Evolutionary conservation across 2,113 vertebrate genomes (phyloP).

Genomic region (Pteruthius melanotis): DNA sequence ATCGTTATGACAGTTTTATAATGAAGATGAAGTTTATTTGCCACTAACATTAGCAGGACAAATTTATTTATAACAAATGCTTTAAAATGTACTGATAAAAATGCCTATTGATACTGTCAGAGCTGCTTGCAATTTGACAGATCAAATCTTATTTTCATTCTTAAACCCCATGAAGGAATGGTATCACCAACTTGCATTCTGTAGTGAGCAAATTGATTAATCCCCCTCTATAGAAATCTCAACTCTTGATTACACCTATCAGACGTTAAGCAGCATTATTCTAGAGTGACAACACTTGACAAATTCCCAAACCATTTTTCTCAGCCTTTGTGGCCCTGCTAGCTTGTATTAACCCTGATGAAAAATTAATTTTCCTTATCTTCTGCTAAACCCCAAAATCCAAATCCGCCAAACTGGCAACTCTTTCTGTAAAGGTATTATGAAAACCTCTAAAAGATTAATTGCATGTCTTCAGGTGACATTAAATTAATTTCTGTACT

Average conservation of each 20-base stretch:
- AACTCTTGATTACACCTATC: slow-evolving; percentile 91
- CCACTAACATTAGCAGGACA: slow-evolving; percentile 72
- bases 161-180: slow-evolving; percentile 74
- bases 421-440: slow-evolving; percentile 98
- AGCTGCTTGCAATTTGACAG: slow-evolving; percentile 84
- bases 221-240: slow-evolving; percentile 92
- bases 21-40: slow-evolving; percentile 65
- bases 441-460: slow-evolving; percentile 91
- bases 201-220: slow-evolving; percentile 93
- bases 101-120: slow-evolving; percentile 70
- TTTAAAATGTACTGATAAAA: slow-evolving; percentile 73
- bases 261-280: slow-evolving; percentile 93
- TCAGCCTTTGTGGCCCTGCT: slow-evolving; percentile 87
- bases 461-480: slow-evolving; percentile 94
- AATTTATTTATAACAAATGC: slow-evolving; percentile 76
- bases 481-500: slow-evolving; percentile 90
- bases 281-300: slow-evolving; percentile 90
- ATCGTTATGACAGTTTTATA: slow-evolving; percentile 40
- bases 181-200: slow-evolving; percentile 83
- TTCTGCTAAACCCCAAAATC: slow-evolving; percentile 94
- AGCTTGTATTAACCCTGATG: slow-evolving; percentile 94
- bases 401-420: slow-evolving; percentile 96
- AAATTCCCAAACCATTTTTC: slow-evolving; percentile 85
- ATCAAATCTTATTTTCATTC: slow-evolving; percentile 89
- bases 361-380: slow-evolving; percentile 99